A percentile compares a stretch with the other conserved stretches of the same genome.
These are phyloP conservation scores for Zaprionus bogoriensis DNA, from an alignment of 2,888 invertebrate species.

Conservation along the genomic window DNA sequence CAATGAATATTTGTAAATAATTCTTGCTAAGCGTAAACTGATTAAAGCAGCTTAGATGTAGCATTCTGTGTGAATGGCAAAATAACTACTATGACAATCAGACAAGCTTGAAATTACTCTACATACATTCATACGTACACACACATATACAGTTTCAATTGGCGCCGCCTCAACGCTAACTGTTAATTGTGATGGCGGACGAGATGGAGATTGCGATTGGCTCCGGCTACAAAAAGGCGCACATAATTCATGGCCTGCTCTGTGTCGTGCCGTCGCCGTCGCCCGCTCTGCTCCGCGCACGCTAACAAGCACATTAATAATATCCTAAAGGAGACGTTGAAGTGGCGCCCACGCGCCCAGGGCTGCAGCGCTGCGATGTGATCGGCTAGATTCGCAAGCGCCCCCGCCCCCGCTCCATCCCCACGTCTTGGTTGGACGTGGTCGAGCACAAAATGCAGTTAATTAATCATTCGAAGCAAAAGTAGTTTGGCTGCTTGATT, in stretches of 20 bases:
- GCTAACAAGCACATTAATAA: conserved; percentile 73
- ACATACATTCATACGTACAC: too few species aligned
- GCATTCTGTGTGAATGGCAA: conserved; percentile 12
- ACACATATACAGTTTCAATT: conserved; percentile 36
- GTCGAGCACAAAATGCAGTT: conserved; percentile 73
- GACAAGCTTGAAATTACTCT: too few species aligned
- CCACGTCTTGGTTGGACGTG: conserved; percentile 40
- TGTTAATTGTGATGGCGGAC: conserved; percentile 52
- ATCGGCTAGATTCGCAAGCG: too few species aligned
- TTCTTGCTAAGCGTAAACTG: too few species aligned
- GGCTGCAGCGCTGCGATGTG: too few species aligned
- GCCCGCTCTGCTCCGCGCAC: conserved; percentile 4
- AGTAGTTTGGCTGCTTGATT: conserved; percentile 72
- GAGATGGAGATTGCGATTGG: background rate
- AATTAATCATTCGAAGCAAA: conserved; percentile 69
- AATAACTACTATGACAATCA: background rate
- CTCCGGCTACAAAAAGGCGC: conserved; percentile 23
- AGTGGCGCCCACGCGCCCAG: conserved; percentile 48
- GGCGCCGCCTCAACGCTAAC: conserved; percentile 57
- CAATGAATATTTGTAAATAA: background rate
- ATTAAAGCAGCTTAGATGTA: background rate
- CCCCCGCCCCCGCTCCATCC: background rate
- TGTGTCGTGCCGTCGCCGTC: background rate
- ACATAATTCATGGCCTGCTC: conserved; percentile 59
- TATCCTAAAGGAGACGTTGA: conserved; percentile 62